These are phyloP conservation scores for Harlomillsia oculata DNA, from an alignment of 1,140 invertebrate species.

Conservation along the genomic window DNA sequence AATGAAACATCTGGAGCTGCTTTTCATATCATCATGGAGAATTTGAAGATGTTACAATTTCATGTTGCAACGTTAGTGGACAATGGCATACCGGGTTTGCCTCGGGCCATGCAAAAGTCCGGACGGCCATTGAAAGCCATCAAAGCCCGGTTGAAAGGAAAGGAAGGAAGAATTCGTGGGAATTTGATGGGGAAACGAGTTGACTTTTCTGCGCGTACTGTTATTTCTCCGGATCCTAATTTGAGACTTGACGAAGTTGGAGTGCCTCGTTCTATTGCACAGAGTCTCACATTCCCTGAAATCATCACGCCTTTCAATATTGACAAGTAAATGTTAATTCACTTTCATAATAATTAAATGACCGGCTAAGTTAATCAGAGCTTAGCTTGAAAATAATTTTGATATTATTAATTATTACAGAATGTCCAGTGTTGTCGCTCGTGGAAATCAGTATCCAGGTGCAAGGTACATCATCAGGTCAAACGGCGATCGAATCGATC, in stretches of 20 bases:
- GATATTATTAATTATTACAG: not conserved
- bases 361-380: not conserved
- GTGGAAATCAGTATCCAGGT: conserved; percentile 87
- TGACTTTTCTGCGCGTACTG: conserved; percentile 97
- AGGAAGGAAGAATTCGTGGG: conserved; percentile 95
- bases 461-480: conserved; percentile 98
- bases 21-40: conserved; percentile 90
- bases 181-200: conserved; percentile 99
- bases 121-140: conserved; percentile 96
- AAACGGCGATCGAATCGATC: conserved; percentile 96
- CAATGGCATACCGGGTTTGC: conserved; percentile 97
- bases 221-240: conserved; percentile 99
- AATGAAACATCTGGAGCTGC: conserved; percentile 95
- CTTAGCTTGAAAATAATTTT: not conserved
- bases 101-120: conserved; percentile 95
- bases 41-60: conserved; percentile 96
- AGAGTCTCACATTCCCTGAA: conserved; percentile 98
- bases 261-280: conserved; percentile 93
- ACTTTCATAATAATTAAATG: not conserved
- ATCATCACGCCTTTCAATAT: conserved; percentile 99
- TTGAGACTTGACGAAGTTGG: conserved; percentile 97
- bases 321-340: conserved; percentile 53
- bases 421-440: conserved; percentile 31
- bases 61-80: conserved; percentile 96
- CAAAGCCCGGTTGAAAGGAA: conserved; percentile 80